Evolutionary conservation across 92 coral and sea anemone species (phyloP), one percentile per base, ranked within the genome.

Genomic region (Palythoa grandiflora): DNA sequence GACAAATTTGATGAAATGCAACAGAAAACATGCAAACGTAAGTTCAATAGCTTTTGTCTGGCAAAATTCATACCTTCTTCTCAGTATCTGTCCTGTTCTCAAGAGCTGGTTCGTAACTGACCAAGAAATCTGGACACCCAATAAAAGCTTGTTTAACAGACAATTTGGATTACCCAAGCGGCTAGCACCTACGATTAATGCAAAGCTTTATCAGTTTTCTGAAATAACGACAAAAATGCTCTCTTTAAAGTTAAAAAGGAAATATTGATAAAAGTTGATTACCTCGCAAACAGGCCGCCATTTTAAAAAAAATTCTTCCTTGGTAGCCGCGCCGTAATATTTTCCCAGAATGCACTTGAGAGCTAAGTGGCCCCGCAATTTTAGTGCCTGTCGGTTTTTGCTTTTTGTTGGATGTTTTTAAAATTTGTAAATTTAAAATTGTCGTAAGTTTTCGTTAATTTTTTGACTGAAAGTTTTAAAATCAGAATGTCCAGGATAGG

Each of bases 251-350:
- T 10, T 6, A 17, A 59, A 59, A 59, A 4, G 19, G 35, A 73
- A 38, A 38, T 16, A 39, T n/a, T 71, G 5, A 16, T 38, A 12
- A 68, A 68, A 14, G 36, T 68, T 11, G 6, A 5, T 21, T 12
- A 39, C 17, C 38, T 72, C 77, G 44, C 4, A 38, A 73, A 73
- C 78, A 38, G 78, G 78, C 78, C 78, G 78, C 78, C 78, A 73
- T 73, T 73, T 73, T 73, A 14, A 44, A 44, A 39, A 39, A 44
- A 2, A n/a, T 44, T 1, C 50, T 38, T 72, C 12, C 40, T 40
- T 44, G n/a, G 78, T 15, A 73, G 19, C 78, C 78, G 55, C 78
- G 78, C 78, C 52, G 17, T 38, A 15, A 39, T 28, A 3, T 14
- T 40, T 73, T 73, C 78, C 78, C 78, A 44, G 53, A 44, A 38